Percentiles rank a stretch among this genome's conserved stretches.
phyloP scores from a whole-genome alignment of 2,797 vertebrate species.

The Philypnodon macrostomus region DNA sequence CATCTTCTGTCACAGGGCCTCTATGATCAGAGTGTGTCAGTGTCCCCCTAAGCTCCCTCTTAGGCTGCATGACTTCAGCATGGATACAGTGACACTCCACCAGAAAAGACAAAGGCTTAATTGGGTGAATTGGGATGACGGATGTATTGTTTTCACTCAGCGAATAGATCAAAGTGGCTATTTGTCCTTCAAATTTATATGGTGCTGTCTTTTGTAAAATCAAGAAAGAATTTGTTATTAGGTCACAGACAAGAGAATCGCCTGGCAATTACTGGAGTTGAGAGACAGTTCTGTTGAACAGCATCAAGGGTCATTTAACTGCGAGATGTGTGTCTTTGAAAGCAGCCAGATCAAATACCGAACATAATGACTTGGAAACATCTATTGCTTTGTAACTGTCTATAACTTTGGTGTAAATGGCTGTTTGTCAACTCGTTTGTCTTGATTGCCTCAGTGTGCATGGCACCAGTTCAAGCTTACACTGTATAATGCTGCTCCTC shows the following conservation, averaged over 20 bases:
- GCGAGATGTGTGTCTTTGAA: slow-evolving; percentile 35
- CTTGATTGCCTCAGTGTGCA: slow-evolving; percentile 33
- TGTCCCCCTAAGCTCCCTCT: slow-evolving; percentile 21
- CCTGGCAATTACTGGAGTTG: slow-evolving; percentile 25
- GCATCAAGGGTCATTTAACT: slow-evolving; percentile 12
- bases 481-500: slow-evolving; percentile 25
- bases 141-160: slow-evolving; percentile 27
- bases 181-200: slow-evolving; percentile 32
- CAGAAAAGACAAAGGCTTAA: slow-evolving; percentile 33
- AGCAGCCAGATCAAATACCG: slow-evolving; percentile 33
- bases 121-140: slow-evolving; percentile 26
- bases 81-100: slow-evolving; percentile 51
- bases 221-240: slow-evolving; percentile 14
- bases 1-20: slow-evolving; percentile 45
- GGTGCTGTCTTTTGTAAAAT: slow-evolving; percentile 10
- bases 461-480: slow-evolving; percentile 42
- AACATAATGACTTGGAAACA: slow-evolving; percentile 44
- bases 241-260: slow-evolving; percentile 14
- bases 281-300: slow-evolving; percentile 15
- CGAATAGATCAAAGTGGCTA: slow-evolving; percentile 27
- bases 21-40: slow-evolving; percentile 43
- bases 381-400: slow-evolving; percentile 30
- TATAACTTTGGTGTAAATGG: slow-evolving; percentile 32
- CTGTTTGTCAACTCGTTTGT: slow-evolving; percentile 33
- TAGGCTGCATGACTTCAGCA: slow-evolving; percentile 30